These are phyloP conservation scores for Eulacestoma nigropectus DNA, from an alignment of 2,113 vertebrate species.

Conservation along the genomic window DNA sequence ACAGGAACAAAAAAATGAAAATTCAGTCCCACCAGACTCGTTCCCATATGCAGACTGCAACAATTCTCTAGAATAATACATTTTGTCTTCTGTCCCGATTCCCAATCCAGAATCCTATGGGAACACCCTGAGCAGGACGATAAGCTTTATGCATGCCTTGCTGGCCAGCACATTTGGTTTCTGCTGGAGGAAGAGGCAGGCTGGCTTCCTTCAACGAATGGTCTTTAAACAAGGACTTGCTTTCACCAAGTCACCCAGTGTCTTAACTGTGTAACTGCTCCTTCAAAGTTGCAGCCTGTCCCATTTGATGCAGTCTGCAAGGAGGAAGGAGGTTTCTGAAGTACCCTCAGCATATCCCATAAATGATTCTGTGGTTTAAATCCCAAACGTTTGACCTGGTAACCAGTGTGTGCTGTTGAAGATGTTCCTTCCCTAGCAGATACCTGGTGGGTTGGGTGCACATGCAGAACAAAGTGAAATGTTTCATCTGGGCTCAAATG, in stretches of 20 bases:
- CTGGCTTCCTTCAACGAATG: background rate
- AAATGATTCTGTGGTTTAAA: background rate
- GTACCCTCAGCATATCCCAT: background rate
- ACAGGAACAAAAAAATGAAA: background rate
- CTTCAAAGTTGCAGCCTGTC: background rate
- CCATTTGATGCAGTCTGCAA: background rate
- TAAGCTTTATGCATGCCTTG: background rate
- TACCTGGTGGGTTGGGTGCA: background rate
- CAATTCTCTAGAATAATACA: background rate
- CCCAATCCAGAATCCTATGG: background rate
- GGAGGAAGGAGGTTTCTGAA: background rate
- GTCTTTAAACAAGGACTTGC: background rate
- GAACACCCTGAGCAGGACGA: background rate
- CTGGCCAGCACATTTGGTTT: background rate
- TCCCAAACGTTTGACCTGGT: rapidly evolving
- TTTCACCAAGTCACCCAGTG: background rate
- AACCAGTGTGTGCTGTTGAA: background rate
- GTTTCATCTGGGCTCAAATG: background rate
- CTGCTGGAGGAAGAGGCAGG: background rate
- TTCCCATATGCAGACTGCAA: background rate
- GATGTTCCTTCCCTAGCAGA: background rate
- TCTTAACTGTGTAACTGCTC: background rate
- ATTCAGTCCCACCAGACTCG: background rate
- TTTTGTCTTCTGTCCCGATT: background rate
- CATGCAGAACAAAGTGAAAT: background rate